A percentile compares a stretch with the other conserved stretches of the same genome.
phyloP scores from a whole-genome alignment of 2,797 vertebrate species.

The Dermochelys coriacea region DNA sequence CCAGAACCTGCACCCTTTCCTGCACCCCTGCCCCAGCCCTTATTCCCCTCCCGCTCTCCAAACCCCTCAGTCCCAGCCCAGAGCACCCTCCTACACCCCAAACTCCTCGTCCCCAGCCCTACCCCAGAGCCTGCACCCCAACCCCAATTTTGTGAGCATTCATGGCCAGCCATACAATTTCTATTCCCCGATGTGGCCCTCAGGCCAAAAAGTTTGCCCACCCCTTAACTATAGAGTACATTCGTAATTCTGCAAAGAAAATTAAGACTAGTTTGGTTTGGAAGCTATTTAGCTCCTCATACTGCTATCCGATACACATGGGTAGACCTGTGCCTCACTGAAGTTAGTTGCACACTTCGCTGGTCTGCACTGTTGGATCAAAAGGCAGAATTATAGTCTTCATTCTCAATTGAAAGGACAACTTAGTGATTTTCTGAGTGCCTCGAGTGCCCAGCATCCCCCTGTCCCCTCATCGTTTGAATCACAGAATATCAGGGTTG shows the following conservation, averaged over 20 bases:
- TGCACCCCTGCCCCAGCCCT: no score
- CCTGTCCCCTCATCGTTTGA: background rate
- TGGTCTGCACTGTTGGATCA: background rate
- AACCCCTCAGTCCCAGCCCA: no score
- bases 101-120: no score
- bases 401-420: fast-evolving
- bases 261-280: background rate
- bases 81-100: no score
- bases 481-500: no score
- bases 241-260: background rate
- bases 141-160: no score
- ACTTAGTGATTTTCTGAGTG: background rate
- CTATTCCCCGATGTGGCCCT: no score
- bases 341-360: background rate
- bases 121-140: no score
- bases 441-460: background rate
- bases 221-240: background rate
- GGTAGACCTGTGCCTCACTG: fast-evolving
- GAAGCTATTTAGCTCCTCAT: background rate
- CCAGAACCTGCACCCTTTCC: no score
- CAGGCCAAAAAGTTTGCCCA: no score
- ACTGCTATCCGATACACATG: background rate
- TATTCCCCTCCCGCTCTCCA: no score
- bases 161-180: no score
- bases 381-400: fast-evolving